A percentile compares a stretch with the other conserved stretches of the same genome.
Evolutionary conservation across 1,140 invertebrate species (phyloP).

Genomic region (Cotesia glomerata): DNA sequence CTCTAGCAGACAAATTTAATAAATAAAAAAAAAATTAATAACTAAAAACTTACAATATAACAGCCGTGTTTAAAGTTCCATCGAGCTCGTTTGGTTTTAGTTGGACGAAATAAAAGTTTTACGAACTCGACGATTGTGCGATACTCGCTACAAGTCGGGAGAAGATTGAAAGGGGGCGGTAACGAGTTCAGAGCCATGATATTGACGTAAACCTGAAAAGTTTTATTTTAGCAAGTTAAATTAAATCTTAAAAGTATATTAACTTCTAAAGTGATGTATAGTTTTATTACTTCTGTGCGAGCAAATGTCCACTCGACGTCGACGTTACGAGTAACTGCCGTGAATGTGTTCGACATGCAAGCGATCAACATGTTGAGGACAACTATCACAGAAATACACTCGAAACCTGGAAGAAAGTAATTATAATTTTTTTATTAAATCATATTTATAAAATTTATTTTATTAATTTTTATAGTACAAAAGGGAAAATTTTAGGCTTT

Average conservation of each 20-base stretch:
- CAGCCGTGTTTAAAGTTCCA: slow-evolving; percentile 58
- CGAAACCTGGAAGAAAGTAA: slow-evolving; percentile 59
- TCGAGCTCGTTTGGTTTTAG: slow-evolving; percentile 45
- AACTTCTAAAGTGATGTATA: not conserved
- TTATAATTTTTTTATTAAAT: not conserved
- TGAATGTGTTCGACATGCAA: slow-evolving; percentile 78
- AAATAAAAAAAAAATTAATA: not conserved
- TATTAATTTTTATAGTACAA: too few relatives aligned
- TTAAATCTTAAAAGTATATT: not conserved
- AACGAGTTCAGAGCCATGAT: slow-evolving; percentile 66
- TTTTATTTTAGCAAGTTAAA: not conserved
- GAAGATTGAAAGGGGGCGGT: slow-evolving; percentile 67
- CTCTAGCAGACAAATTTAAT: not conserved
- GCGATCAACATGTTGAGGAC: slow-evolving; percentile 82
- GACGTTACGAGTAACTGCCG: slow-evolving; percentile 69
- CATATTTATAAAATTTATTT: not conserved
- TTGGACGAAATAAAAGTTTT: slow-evolving; percentile 41
- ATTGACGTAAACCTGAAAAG: slow-evolving; percentile 62
- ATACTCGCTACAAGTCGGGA: slow-evolving; percentile 63
- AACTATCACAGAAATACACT: slow-evolving; percentile 74
- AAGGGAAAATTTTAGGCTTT: too few relatives aligned
- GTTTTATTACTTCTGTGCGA: slow-evolving; percentile 59
- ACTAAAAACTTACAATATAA: slow-evolving; percentile 53
- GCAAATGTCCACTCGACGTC: slow-evolving; percentile 69
- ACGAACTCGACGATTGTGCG: slow-evolving; percentile 58